Evolutionary conservation across 2,113 vertebrate genomes (phyloP).

Genomic region (Falcunculus frontatus): DNA sequence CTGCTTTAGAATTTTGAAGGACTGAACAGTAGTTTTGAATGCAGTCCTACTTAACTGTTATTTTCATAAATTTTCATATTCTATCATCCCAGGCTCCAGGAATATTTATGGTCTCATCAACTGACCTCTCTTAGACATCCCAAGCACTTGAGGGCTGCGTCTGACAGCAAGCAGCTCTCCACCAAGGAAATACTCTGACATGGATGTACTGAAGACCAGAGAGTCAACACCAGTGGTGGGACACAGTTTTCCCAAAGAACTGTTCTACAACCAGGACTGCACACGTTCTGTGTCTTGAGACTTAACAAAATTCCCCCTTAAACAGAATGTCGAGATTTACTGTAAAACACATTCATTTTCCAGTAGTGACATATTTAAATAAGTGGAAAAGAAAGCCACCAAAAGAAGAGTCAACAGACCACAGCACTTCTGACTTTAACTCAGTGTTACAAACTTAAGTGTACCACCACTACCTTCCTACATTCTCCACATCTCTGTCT

Average conservation of each 20-base stretch:
- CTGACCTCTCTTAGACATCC: neutral
- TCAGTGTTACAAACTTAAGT: neutral
- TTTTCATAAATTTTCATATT: neutral
- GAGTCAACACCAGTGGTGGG: neutral
- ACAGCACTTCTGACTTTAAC: neutral
- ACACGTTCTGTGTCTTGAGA: neutral
- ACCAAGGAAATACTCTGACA: neutral
- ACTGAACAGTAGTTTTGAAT: neutral
- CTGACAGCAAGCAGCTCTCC: neutral
- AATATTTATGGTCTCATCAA: neutral
- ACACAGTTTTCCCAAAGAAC: neutral
- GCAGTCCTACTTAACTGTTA: neutral
- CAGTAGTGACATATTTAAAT: neutral
- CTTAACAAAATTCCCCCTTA: neutral
- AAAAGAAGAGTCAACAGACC: neutral
- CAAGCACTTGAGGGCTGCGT: neutral
- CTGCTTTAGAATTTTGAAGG: neutral
- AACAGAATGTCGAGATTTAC: neutral
- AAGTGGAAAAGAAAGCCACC: neutral
- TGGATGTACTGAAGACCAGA: neutral
- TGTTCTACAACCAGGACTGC: neutral
- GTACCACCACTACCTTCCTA: neutral
- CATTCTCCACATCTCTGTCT: rapidly evolving
- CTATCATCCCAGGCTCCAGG: neutral
- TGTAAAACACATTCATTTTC: neutral